phyloP scores from a whole-genome alignment of 1,140 invertebrate genomes.

The Ostrea denselamellosa region DNA sequence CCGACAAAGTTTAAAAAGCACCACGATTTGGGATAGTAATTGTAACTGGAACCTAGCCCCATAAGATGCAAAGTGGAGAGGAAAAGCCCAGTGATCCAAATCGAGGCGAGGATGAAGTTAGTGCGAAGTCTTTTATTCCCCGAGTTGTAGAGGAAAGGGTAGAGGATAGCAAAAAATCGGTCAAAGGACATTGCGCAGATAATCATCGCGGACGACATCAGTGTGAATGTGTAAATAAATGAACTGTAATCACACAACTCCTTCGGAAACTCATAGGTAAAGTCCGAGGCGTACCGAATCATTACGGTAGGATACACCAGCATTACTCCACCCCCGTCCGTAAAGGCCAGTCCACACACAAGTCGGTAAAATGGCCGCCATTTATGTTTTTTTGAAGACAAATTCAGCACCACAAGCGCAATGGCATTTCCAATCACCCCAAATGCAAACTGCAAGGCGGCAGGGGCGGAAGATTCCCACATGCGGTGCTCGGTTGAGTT shows the following conservation, averaged over 20 bases:
- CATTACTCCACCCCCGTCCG: constrained; percentile 67
- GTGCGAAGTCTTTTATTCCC: constrained; percentile 65
- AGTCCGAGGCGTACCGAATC: constrained; percentile 62
- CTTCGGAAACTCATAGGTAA: constrained; percentile 65
- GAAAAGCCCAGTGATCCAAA: constrained; percentile 71
- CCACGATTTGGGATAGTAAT: constrained; percentile 77
- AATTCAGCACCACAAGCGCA: constrained; percentile 60
- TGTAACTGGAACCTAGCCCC: constrained; percentile 69
- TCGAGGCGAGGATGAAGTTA: constrained; percentile 58
- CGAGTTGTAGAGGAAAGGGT: constrained; percentile 76
- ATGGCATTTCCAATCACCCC: constrained; percentile 67
- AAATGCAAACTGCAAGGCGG: constrained; percentile 59
- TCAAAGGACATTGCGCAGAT: constrained; percentile 78
- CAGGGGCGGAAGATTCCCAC: background rate
- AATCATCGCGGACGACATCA: constrained; percentile 76
- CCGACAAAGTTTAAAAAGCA: constrained; percentile 77
- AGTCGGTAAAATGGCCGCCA: constrained; percentile 66
- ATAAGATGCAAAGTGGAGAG: constrained; percentile 75
- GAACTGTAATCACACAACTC: constrained; percentile 74
- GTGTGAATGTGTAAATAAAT: constrained; percentile 53
- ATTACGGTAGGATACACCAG: constrained; percentile 67
- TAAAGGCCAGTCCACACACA: constrained; percentile 66
- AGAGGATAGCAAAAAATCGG: constrained; percentile 75
- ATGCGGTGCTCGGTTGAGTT: background rate
- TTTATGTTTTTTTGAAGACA: constrained; percentile 61